phyloP scores from a whole-genome alignment of 2,797 vertebrate species.

The Eidolon dupreanum region DNA sequence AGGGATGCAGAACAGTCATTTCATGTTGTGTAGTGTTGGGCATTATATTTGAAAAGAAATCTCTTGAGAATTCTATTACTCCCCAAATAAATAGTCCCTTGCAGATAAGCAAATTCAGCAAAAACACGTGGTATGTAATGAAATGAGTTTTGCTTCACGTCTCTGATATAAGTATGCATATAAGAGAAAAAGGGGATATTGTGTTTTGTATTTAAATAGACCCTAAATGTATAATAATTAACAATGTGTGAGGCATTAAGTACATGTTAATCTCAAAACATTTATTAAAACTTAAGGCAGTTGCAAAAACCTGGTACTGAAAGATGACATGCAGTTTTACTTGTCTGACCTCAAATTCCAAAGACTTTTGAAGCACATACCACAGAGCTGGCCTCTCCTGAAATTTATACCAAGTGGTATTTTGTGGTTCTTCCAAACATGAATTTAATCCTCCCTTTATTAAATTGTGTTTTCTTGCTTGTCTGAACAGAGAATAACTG shows the following conservation, averaged over 20 bases:
- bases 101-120: background rate
- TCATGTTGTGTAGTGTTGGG: background rate
- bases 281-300: slow-evolving; percentile 6
- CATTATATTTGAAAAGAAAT: slow-evolving; percentile 54
- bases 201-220: slow-evolving; percentile 2
- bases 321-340: background rate
- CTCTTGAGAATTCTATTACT: slow-evolving; percentile 37
- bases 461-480: background rate
- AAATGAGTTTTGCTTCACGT: background rate
- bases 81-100: slow-evolving; percentile 32
- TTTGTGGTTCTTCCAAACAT: background rate
- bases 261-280: background rate
- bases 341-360: background rate
- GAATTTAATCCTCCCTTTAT: background rate
- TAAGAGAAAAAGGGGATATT: background rate
- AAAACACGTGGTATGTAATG: background rate
- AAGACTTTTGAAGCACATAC: background rate
- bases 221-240: background rate
- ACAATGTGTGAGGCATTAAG: background rate
- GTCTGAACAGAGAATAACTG: background rate
- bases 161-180: background rate
- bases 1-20: slow-evolving; percentile 10
- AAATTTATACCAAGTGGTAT: background rate
- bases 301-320: slow-evolving; percentile 27
- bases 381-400: background rate